Base-by-base conservation (phyloP, 2,888 invertebrate species). In the Polydrusus cervinus region DNA sequence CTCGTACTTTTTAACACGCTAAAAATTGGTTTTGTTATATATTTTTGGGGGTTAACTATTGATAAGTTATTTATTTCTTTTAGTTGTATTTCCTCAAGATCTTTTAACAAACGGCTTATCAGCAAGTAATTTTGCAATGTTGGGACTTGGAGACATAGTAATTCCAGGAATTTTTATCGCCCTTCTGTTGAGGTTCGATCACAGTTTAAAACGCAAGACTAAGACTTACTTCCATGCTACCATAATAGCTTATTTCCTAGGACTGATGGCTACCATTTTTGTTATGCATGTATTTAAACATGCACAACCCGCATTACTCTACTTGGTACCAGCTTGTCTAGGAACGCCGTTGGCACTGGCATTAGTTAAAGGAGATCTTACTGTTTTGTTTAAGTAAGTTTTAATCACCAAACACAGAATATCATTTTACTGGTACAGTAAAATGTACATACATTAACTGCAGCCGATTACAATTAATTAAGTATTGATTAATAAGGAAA, bases 161-260 rank as follows among this genome's bases (percentile, higher is more conserved):
- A 96, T 99, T 80, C 99, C 99, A 5, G 99, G 99, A 79, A 98
- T 99, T 85, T 99, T 99, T 88, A 98, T 99, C 83, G 99, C 99
- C 0, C 90, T 99, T 25, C 89, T 99, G 60, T 90, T 99, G 62
- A 92, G 99, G 80, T 99, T 98, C 88, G 99, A 99, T 89, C 92
- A 94, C 86, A 95, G 96, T 84, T 89, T 96, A 77, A 93, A 94
- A 82, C 89, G 96, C 16, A 94, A 94, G 85, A 92, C 93, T 11
- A 92, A 94, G 82, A 91, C 93, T 25, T 97, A 97, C 87, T 99
- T 99, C 89, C 94, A 94, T 84, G 92, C 95, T 3, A 96, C 98
- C 3, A 95, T 99, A 87, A 85, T 92, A 55, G 99, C 99, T 1
- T 99, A 99, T 87, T 93, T 98, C 82, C 87, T 96, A 83, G 99